Evolutionary conservation across 2,113 vertebrate genomes (phyloP).

Genomic region (Apodemus sylvaticus): DNA sequence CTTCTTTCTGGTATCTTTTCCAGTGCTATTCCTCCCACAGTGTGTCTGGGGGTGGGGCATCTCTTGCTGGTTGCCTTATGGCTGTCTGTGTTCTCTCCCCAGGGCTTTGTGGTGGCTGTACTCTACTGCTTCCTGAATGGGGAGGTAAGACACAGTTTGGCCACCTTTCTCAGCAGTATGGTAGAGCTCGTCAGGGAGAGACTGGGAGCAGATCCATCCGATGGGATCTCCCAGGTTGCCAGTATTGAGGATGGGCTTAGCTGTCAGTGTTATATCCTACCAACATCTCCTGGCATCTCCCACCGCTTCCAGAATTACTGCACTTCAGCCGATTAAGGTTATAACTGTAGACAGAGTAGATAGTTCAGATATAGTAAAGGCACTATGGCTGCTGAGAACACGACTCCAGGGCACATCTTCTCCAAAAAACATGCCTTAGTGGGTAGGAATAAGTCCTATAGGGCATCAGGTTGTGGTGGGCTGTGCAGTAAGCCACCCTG

Average conservation of each 20-base stretch:
- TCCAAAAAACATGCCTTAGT: accelerated
- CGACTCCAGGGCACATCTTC: not conserved
- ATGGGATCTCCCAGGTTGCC: not conserved
- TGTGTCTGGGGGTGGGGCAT: no score
- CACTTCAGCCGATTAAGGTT: not conserved
- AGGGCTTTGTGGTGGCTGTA: conserved; percentile 98
- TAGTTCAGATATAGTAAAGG: not conserved
- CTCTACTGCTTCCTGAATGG: conserved; percentile 99
- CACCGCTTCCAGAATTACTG: not conserved
- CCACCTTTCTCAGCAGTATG: not conserved
- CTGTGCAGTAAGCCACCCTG: not conserved
- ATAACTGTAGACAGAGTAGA: not conserved
- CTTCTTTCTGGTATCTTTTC: not conserved
- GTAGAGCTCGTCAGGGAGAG: not conserved
- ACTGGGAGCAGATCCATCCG: not conserved
- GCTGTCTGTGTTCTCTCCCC: conserved; percentile 57
- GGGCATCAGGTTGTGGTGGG: not conserved
- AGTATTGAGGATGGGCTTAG: not conserved
- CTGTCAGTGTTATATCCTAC: accelerated
- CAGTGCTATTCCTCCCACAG: accelerated
- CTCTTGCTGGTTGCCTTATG: not conserved
- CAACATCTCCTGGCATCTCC: not conserved
- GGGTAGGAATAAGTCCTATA: not conserved
- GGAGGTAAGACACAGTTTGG: conserved; percentile 90
- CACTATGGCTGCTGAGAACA: not conserved